Percentiles rank a stretch among this genome's conserved stretches.
Evolutionary conservation across 2,888 invertebrate genomes (phyloP).

Genomic region (Apodemia duryi): DNA sequence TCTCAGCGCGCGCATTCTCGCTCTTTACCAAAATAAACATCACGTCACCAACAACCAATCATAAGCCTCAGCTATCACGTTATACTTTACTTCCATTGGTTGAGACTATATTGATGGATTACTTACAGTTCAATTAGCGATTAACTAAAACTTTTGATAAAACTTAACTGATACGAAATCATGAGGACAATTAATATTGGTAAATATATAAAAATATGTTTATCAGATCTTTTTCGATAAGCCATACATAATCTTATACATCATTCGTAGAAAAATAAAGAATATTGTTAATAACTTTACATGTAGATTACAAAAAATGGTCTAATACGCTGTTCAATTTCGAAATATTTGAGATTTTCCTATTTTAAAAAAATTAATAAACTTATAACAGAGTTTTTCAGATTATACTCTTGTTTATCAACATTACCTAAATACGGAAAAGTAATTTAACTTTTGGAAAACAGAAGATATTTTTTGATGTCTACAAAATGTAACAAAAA

Average conservation of each 20-base stretch:
- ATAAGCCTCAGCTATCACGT: constrained; percentile 48
- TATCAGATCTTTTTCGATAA: constrained; percentile 21
- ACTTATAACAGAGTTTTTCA: too few relatives aligned
- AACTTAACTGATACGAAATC: constrained; percentile 67
- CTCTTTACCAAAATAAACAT: constrained; percentile 64
- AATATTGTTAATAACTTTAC: background rate
- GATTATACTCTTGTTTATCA: too few relatives aligned
- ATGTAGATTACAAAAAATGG: too few relatives aligned
- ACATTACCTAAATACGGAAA: too few relatives aligned
- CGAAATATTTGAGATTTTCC: too few relatives aligned
- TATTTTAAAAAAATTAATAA: too few relatives aligned
- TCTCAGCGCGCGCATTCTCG: constrained; percentile 61
- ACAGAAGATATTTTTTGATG: too few relatives aligned
- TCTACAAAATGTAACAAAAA: too few relatives aligned
- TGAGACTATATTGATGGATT: constrained; percentile 65
- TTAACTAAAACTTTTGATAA: constrained; percentile 75
- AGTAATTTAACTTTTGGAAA: too few relatives aligned
- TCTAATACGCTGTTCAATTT: too few relatives aligned
- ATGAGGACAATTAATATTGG: constrained; percentile 48
- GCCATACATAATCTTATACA: constrained; percentile 18
- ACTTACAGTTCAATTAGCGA: constrained; percentile 70
- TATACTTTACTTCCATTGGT: constrained; percentile 52
- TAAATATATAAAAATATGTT: constrained; percentile 38
- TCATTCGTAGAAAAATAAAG: constrained; percentile 8
- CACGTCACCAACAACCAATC: constrained; percentile 63